Percentiles rank a stretch among this genome's conserved stretches.
These are phyloP conservation scores for Eupithecia abbreviata DNA, from an alignment of 2,888 invertebrate genomes.

Conservation along the genomic window DNA sequence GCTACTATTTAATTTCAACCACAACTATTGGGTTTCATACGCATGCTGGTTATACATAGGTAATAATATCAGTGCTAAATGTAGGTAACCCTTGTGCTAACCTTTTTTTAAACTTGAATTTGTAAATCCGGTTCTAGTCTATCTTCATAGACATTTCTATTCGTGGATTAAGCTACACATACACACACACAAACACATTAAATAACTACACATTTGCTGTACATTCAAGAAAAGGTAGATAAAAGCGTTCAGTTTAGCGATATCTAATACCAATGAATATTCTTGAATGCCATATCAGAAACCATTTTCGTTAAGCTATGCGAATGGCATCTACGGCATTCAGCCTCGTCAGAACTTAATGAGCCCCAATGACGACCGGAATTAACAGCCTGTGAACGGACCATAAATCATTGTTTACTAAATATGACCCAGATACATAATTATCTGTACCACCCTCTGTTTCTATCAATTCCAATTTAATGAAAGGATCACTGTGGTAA, in stretches of 20 bases:
- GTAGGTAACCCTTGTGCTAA: background rate
- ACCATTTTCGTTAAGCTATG: constrained; percentile 29
- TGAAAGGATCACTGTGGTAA: constrained; percentile 3
- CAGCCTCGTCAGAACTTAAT: constrained; percentile 30
- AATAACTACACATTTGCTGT: too few species aligned
- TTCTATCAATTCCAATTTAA: constrained; percentile 10
- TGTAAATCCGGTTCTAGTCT: background rate
- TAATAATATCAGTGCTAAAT: background rate
- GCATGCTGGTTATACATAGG: background rate
- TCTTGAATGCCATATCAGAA: constrained; percentile 24
- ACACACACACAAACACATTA: too few species aligned
- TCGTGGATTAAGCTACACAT: too few species aligned
- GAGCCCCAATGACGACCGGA: constrained; percentile 31
- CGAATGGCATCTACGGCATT: constrained; percentile 34
- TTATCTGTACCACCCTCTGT: constrained; percentile 15
- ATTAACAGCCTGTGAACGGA: constrained; percentile 30
- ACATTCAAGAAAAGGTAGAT: background rate
- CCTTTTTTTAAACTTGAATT: background rate
- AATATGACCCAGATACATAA: constrained; percentile 35
- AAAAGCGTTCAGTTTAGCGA: background rate
- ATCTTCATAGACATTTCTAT: too few species aligned
- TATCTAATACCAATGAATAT: constrained; percentile 17
- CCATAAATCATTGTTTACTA: constrained; percentile 36
- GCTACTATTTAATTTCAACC: constrained; percentile 37
- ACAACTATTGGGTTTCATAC: constrained; percentile 16